These are phyloP conservation scores for Orycteropus afer DNA, from an alignment of 2,113 vertebrate species.

Conservation along the genomic window DNA sequence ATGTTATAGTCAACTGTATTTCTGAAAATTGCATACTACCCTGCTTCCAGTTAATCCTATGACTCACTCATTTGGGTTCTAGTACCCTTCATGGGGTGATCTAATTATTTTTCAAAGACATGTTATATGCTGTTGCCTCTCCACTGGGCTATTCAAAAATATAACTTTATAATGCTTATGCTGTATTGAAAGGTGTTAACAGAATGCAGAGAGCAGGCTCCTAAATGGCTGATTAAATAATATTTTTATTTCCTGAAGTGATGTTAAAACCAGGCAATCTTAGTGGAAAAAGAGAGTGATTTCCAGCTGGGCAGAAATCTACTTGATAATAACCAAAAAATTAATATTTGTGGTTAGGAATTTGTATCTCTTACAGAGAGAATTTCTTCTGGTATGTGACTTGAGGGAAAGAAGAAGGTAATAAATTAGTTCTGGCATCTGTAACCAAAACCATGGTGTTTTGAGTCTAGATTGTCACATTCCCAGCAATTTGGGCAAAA, in stretches of 20 bases:
- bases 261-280: constrained; percentile 59
- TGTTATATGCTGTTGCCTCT: background rate
- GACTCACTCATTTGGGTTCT: constrained; percentile 33
- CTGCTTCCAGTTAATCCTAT: constrained; percentile 35
- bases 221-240: constrained; percentile 54
- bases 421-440: constrained; percentile 50
- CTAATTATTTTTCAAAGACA: constrained; percentile 52
- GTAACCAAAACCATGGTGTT: constrained; percentile 34
- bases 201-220: constrained; percentile 42
- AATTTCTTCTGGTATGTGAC: constrained; percentile 12
- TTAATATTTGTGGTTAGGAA: constrained; percentile 56
- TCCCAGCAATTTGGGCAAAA: constrained; percentile 56
- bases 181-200: constrained; percentile 64
- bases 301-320: constrained; percentile 44
- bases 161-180: constrained; percentile 3
- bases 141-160: background rate
- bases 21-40: background rate
- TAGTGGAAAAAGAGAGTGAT: constrained; percentile 37
- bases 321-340: constrained; percentile 54
- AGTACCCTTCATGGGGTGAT: background rate
- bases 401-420: constrained; percentile 26
- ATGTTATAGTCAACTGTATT: background rate
- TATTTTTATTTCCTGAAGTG: constrained; percentile 53
- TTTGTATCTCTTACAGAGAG: constrained; percentile 25
- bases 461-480: constrained; percentile 23